A percentile compares a stretch with the other conserved stretches of the same genome.
Evolutionary conservation across 2,888 invertebrate genomes (phyloP).

Genomic region (Glomeris marginata): DNA sequence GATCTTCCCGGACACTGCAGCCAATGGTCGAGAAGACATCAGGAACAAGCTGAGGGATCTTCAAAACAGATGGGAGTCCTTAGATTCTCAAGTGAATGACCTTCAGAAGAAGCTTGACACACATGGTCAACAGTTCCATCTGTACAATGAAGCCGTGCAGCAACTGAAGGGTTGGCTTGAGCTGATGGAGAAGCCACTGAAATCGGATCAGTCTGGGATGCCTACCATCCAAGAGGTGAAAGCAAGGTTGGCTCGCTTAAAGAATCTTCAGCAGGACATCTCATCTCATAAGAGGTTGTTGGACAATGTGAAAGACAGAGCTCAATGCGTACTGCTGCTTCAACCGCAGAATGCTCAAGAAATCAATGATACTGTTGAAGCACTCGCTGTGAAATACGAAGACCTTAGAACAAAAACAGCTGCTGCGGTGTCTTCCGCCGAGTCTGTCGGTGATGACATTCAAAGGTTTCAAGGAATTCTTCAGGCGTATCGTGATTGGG

Average conservation of each 20-base stretch:
- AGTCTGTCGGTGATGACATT: constrained; percentile 46
- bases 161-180: constrained; percentile 76
- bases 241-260: constrained; percentile 62
- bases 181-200: constrained; percentile 53
- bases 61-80: constrained; percentile 72
- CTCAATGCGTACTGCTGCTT: constrained; percentile 36
- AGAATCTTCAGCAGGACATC: constrained; percentile 74
- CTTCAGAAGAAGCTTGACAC: constrained; percentile 73
- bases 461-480: constrained; percentile 75
- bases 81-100: constrained; percentile 65
- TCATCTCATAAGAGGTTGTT: constrained; percentile 76
- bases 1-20: constrained; percentile 81
- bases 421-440: constrained; percentile 49
- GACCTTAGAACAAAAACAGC: constrained; percentile 47
- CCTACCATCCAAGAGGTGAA: constrained; percentile 57
- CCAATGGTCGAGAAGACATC: constrained; percentile 74
- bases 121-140: constrained; percentile 64
- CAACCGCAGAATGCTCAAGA: no score
- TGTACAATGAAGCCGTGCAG: constrained; percentile 69
- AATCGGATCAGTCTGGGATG: constrained; percentile 13
- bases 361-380: constrained; percentile 43
- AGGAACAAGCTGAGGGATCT: constrained; percentile 66
- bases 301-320: constrained; percentile 79
- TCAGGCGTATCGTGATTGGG: constrained; percentile 73
- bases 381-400: constrained; percentile 61